A percentile compares a stretch with the other conserved stretches of the same genome.
Conservation (phyloP, 2,797 vertebrate genomes). For the Acridotheres tristis region DNA sequence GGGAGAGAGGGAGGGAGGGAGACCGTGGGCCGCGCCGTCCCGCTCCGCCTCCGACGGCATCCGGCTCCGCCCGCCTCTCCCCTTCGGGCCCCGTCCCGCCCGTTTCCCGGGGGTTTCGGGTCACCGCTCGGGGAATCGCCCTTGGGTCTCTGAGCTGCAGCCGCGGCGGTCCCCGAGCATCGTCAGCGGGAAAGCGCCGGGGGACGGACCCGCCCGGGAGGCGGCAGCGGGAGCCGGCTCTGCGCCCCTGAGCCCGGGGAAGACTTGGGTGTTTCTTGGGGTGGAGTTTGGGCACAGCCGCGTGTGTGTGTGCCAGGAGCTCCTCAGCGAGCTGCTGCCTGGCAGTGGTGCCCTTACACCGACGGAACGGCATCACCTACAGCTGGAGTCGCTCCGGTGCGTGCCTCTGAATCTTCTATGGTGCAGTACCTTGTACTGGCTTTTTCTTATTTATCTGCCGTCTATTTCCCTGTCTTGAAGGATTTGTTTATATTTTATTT, state of each 20-base stretch:
- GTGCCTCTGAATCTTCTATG: not conserved
- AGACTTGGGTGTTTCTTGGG: not conserved
- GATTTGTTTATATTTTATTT: not conserved
- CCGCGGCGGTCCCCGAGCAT: not conserved
- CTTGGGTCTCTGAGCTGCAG: not conserved
- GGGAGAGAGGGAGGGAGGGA: accelerated
- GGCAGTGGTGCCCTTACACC: not conserved
- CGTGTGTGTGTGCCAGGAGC: not conserved
- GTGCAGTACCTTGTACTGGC: not conserved
- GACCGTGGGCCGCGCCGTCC: not conserved
- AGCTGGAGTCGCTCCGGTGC: not conserved
- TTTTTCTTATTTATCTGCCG: not conserved
- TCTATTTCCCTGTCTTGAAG: not conserved
- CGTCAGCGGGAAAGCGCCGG: not conserved
- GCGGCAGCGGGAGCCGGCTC: not conserved
- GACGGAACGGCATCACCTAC: not conserved
- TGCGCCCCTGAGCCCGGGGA: not conserved
- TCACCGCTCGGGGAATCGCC: accelerated
- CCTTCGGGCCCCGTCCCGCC: accelerated
- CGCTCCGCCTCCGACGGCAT: not conserved
- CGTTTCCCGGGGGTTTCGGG: accelerated
- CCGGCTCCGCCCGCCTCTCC: not conserved
- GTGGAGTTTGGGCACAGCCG: not conserved
- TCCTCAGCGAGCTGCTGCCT: not conserved
- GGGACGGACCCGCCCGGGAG: not conserved